Percentiles rank a stretch among this genome's conserved stretches.
Evolutionary conservation across 2,113 vertebrate genomes (phyloP).

Genomic region (Platanista minor): DNA sequence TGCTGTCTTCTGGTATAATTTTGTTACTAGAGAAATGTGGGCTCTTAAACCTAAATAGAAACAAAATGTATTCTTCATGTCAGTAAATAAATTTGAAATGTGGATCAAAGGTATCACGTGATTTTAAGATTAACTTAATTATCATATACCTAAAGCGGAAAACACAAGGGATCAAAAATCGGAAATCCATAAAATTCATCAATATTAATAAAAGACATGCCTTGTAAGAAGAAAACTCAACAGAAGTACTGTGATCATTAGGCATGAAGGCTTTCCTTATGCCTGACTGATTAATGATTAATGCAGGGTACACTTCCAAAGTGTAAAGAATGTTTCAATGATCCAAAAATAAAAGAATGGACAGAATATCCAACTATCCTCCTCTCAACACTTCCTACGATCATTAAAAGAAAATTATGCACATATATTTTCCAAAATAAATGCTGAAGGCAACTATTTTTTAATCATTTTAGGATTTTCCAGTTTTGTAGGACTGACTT

Average conservation of each 20-base stretch:
- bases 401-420: slow-evolving; percentile 13
- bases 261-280: slow-evolving; percentile 77
- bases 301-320: slow-evolving; percentile 76
- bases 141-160: not conserved
- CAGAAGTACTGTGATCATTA: slow-evolving; percentile 75
- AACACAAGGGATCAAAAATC: not conserved
- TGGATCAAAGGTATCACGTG: not conserved
- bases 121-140: slow-evolving; percentile 47
- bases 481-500: not conserved
- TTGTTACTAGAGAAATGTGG: slow-evolving; percentile 3
- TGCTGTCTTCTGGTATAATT: not conserved
- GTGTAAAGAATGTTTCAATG: slow-evolving; percentile 60
- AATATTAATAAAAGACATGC: slow-evolving; percentile 34
- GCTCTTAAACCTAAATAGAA: slow-evolving; percentile 39
- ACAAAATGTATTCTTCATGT: not conserved
- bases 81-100: slow-evolving; percentile 50
- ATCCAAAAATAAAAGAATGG: slow-evolving; percentile 57
- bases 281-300: slow-evolving; percentile 72
- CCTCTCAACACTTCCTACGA: slow-evolving; percentile 26
- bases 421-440: slow-evolving; percentile 20
- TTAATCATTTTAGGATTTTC: not conserved
- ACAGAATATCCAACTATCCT: not conserved
- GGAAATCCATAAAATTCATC: slow-evolving; percentile 12
- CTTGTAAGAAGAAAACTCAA: slow-evolving; percentile 66
- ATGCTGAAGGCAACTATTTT: not conserved